Evolutionary conservation across 2,888 invertebrate genomes (phyloP), one percentile per base, ranked within the genome.

Genomic region (Pinctada fucata): DNA sequence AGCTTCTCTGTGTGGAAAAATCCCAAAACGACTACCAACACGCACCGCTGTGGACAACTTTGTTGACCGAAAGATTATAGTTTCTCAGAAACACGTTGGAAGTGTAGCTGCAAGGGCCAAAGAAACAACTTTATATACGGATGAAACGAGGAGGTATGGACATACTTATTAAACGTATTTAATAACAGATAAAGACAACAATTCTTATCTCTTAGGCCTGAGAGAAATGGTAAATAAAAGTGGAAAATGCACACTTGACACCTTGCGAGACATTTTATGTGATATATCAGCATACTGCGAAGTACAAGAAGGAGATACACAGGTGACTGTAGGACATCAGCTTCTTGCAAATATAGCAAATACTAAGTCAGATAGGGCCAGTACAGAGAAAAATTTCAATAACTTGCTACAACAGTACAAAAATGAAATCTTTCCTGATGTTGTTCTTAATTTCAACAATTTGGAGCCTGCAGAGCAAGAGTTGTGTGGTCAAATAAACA

Each of bases 141-240:
- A 83, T 80, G 84, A 82, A 72, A 84, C 83, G 1, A 70, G 81
- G 48, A 84, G 81, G 67, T 82, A 81, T 81, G 83, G 82, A 0
- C 81, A 79, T 65, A 65, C 70, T 10, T 45, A 76, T 48, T 75
- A 83, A 64, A 72, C 79, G 8, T 84, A 80, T 74, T 3, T 82
- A 10, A 63, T 82, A 4, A 79, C 82, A 49, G 82, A 81, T 65
- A 73, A 72, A 58, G 69, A 72, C 2, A 67, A 80, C 16, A 79
- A 81, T 64, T 79, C 72, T 4, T 81, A 82, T 49, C 49, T 82
- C 31, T 49, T 79, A 52, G 75, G 79, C 8, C 72, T 79, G 2
- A 71, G 75, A 31, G 79, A 79, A 68, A 71, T 79, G 72, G 66
- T 47, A 3, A 68, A 67, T 69, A 79, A 79, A 49, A 70, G 71